Evolutionary conservation across 2,113 vertebrate species (phyloP).

Genomic region (Callionymus lyra): DNA sequence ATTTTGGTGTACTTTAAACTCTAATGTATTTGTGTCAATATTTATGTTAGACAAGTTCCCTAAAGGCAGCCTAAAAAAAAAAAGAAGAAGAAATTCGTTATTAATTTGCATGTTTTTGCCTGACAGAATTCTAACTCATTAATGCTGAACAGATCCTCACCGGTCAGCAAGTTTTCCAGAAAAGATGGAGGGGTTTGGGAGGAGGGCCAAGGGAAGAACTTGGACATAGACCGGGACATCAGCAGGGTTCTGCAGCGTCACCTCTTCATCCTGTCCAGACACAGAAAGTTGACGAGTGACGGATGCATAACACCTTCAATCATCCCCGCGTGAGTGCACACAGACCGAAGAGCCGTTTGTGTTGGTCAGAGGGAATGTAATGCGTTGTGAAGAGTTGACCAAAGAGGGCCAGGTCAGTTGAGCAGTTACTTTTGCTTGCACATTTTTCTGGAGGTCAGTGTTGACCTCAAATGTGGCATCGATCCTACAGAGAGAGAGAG

Average conservation of each 20-base stretch:
- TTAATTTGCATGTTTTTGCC: not conserved
- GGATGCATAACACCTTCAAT: not conserved
- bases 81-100: not conserved
- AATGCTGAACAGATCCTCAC: slow-evolving; percentile 52
- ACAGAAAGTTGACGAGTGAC: not conserved
- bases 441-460: slow-evolving; percentile 93
- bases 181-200: slow-evolving; percentile 80
- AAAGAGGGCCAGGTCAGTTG: slow-evolving; percentile 88
- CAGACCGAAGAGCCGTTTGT: slow-evolving; percentile 94
- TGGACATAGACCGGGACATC: slow-evolving; percentile 85
- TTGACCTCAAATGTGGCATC: slow-evolving; percentile 89
- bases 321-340: slow-evolving; percentile 20
- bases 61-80: slow-evolving; percentile 75
- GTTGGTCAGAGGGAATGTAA: slow-evolving; percentile 88
- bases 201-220: slow-evolving; percentile 83
- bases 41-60: slow-evolving; percentile 78
- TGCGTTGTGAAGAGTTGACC: slow-evolving; percentile 71
- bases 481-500: slow-evolving; percentile 53
- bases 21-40: slow-evolving; percentile 77
- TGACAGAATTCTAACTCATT: not conserved
- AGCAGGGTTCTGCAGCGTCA: slow-evolving; percentile 86
- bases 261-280: slow-evolving; percentile 78
- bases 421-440: slow-evolving; percentile 79
- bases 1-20: slow-evolving; percentile 89
- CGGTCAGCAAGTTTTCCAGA: slow-evolving; percentile 79